phyloP scores from a whole-genome alignment of 2,888 invertebrate genomes.

The Steinernema carpocapsae region DNA sequence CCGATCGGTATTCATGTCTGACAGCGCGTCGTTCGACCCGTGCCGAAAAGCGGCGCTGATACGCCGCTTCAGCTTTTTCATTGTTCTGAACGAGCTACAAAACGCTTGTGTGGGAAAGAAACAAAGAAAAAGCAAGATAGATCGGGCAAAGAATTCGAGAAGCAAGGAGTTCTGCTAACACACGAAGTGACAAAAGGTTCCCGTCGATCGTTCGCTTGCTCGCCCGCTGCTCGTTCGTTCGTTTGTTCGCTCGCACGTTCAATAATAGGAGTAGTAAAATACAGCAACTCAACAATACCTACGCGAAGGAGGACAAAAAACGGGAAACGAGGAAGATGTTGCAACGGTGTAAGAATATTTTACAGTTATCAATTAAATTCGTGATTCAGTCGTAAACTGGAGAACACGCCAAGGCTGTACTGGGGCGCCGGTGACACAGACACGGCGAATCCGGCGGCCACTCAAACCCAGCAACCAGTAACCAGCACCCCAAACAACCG shows the following conservation, averaged over 20 bases:
- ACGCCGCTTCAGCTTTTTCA: constrained; percentile 37
- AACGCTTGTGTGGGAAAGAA: too few species aligned
- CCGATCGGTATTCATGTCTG: constrained; percentile 4
- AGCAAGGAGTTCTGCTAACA: neutral
- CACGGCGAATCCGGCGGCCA: neutral
- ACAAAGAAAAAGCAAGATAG: neutral
- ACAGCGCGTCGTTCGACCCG: constrained; percentile 1
- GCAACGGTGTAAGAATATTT: neutral
- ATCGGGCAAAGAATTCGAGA: too few species aligned
- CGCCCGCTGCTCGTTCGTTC: too few species aligned
- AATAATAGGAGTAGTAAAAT: neutral
- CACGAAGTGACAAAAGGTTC: neutral
- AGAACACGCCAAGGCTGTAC: constrained; percentile 11
- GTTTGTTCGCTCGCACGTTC: too few species aligned
- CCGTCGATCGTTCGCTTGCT: neutral
- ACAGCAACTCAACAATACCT: neutral
- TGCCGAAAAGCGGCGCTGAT: constrained; percentile 26
- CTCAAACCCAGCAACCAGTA: too few species aligned
- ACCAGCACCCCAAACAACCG: neutral
- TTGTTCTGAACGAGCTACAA: constrained; percentile 25
- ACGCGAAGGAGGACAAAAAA: neutral
- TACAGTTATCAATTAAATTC: constrained; percentile 26
- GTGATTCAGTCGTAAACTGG: neutral
- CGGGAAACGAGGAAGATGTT: neutral
- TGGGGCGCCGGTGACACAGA: neutral